Percentiles rank a stretch among this genome's conserved stretches.
Conservation (phyloP, 1,140 invertebrate genomes). For the Leptopilina clavipes region DNA sequence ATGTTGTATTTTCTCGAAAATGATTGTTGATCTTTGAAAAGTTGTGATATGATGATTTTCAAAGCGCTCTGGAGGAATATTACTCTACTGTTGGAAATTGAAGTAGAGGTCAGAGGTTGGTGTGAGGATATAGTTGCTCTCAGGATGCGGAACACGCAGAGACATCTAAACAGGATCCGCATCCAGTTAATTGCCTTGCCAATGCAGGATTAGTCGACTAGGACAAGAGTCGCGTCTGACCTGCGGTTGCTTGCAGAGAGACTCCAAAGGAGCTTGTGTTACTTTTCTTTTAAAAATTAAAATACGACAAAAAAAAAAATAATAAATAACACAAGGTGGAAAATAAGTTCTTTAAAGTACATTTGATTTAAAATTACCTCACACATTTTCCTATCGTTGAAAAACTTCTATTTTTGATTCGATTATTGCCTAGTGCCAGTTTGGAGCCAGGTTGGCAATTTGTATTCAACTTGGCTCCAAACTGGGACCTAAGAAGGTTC, state of each 20-base stretch:
- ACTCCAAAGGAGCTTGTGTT: neutral
- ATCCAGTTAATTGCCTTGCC: conserved; percentile 65
- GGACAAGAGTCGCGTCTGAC: conserved; percentile 50
- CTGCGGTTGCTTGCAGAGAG: conserved; percentile 30
- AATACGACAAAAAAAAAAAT: neutral
- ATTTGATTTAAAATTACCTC: no score
- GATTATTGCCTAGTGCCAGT: no score
- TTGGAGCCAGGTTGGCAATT: no score
- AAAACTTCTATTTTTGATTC: no score
- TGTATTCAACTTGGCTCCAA: no score
- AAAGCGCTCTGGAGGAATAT: conserved; percentile 45
- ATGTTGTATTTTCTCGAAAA: no score
- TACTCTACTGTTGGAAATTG: conserved; percentile 41
- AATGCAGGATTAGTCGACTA: conserved; percentile 61
- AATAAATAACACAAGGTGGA: no score
- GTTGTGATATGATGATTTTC: conserved; percentile 55
- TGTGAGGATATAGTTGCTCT: conserved; percentile 9
- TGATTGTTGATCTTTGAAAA: conserved; percentile 42
- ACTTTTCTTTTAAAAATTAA: neutral
- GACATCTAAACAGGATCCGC: conserved; percentile 51
- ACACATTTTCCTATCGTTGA: no score
- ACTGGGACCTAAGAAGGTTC: no score
- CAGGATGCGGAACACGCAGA: conserved; percentile 42
- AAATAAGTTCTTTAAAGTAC: no score
- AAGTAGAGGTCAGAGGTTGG: conserved; percentile 36